Evolutionary conservation across 2,888 invertebrate genomes (phyloP).

Genomic region (Stratiomys singularior): DNA sequence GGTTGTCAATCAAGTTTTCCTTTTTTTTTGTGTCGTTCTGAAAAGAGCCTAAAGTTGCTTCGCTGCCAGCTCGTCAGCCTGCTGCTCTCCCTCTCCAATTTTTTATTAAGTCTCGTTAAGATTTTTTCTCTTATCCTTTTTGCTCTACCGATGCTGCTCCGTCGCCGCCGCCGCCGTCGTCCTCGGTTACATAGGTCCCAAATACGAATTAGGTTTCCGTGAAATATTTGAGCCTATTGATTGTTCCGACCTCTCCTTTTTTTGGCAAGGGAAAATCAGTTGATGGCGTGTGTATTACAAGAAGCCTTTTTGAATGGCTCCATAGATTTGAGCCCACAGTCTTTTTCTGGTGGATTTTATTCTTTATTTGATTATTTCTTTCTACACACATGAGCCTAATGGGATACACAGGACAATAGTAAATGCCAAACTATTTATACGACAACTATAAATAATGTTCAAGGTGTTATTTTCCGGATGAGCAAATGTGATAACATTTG

Average conservation of each 20-base stretch:
- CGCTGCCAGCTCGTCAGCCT: not conserved
- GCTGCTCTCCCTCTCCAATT: not conserved
- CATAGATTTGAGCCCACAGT: not conserved
- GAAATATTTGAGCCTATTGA: slow-evolving; percentile 10
- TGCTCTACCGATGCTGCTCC: too few species aligned
- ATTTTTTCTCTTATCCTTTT: not conserved
- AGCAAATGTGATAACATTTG: not conserved
- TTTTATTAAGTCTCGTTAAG: slow-evolving; percentile 8
- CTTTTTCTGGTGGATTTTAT: slow-evolving; percentile 10
- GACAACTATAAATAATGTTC: slow-evolving; percentile 18
- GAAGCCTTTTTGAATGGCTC: not conserved
- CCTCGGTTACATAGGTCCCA: not conserved
- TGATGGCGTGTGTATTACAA: not conserved
- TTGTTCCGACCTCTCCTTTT: not conserved
- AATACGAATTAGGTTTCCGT: slow-evolving; percentile 6
- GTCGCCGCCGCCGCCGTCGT: too few species aligned
- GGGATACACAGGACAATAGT: not conserved
- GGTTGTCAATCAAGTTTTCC: slow-evolving; percentile 21
- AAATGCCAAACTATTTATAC: not conserved
- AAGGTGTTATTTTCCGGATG: slow-evolving; percentile 27
- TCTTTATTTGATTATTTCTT: not conserved
- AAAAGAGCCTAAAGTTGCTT: not conserved
- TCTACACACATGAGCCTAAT: not conserved
- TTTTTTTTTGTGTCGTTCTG: not conserved
- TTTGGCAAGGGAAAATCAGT: not conserved